Evolutionary conservation across 2,797 vertebrate genomes (phyloP), one percentile per base, ranked within the genome.

Genomic region (Rallus crepitans): DNA sequence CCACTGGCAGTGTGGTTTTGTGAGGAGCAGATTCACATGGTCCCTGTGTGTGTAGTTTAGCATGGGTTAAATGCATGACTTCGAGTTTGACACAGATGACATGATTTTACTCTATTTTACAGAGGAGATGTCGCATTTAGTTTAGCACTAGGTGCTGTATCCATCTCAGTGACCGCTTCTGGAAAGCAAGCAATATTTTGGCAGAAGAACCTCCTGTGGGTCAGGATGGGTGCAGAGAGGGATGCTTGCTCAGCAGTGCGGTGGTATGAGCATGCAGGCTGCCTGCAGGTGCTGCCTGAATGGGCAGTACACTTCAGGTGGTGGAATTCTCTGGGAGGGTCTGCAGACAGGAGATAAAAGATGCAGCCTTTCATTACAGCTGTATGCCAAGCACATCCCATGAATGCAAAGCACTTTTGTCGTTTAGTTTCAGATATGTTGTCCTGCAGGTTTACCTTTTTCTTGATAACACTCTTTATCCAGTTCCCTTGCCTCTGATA

Each of bases 291-390:
- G 6, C 39, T 24, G 40, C 9, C 80, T 20, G 39, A 52, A 18
- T 0, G 1, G 4, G 21, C 18, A 15, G 20, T 27, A 5, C 0
- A 3, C 13, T 33, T 50, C 1, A 2, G 13, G 27, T 4, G 0
- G 7, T n/a, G 27, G 39, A 52, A 59, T 82, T 63, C n/a, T 30
- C 23, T 64, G 35, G 11, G 42, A 63, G 24, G 6, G 1, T 72
- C 59, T 48, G 27, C 2, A 5, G 57, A 31, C 12, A 42, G 55
- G 30, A 81, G 23, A 8, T 5, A 31, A n/a, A 45, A 77, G n/a
- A 7, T 21, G 12, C 1, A n/a, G 11, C 15, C 40, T 76, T 52
- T 56, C 7, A 39, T 52, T 42, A 19, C 1, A 68, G 39, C 42
- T 35, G 6, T 14, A 9, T 18, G 35, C 28, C 24, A 63, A 28